phyloP scores from a whole-genome alignment of 2,113 vertebrate species.

The Microcebus ravelobensis region DNA sequence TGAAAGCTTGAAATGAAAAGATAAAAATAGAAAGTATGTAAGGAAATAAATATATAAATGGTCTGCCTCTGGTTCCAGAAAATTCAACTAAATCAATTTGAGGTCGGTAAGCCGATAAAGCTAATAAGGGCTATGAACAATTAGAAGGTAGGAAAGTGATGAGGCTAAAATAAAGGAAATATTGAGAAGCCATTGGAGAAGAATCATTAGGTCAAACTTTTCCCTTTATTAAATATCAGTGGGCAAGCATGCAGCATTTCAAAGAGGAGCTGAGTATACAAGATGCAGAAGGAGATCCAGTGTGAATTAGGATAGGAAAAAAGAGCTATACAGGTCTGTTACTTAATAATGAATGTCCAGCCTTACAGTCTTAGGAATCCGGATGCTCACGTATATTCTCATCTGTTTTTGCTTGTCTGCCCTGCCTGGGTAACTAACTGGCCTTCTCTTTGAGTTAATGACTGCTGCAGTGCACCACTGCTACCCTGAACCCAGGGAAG shows the following conservation, averaged over 20 bases:
- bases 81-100: slow-evolving; percentile 57
- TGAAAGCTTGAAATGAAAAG: slow-evolving; percentile 58
- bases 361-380: not conserved
- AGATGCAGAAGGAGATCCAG: not conserved
- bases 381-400: not conserved
- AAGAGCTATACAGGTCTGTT: not conserved
- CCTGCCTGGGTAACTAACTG: not conserved
- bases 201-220: slow-evolving; percentile 37
- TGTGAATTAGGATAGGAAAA: not conserved
- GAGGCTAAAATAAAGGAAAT: slow-evolving; percentile 62
- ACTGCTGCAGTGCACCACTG: fast-evolving
- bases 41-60: slow-evolving; percentile 52
- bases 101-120: slow-evolving; percentile 54
- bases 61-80: slow-evolving; percentile 50
- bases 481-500: not conserved
- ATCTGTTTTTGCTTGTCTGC: not conserved
- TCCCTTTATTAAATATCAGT: not conserved
- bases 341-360: not conserved
- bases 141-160: not conserved
- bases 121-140: slow-evolving; percentile 30
- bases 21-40: slow-evolving; percentile 59
- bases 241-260: not conserved
- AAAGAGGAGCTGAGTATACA: not conserved
- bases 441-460: not conserved
- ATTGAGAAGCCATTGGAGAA: slow-evolving; percentile 50